Evolutionary conservation across 2,113 vertebrate species (phyloP).

Genomic region (Leucoraja erinaceus): DNA sequence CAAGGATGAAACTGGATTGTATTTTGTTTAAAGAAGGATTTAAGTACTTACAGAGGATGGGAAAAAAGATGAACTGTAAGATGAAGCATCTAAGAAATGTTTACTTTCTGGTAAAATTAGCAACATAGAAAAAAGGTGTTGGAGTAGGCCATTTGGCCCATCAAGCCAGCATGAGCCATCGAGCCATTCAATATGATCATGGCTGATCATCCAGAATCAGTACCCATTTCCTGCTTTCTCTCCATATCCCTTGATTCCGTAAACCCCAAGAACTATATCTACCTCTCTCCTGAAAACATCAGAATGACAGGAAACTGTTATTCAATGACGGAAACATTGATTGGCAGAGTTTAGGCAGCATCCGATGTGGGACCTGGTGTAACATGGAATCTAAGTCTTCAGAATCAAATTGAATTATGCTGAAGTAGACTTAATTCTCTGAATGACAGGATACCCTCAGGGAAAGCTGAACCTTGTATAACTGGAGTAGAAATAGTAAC

Average conservation of each 20-base stretch:
- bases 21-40: not conserved
- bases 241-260: too few species aligned
- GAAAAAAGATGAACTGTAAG: not conserved
- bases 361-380: not conserved
- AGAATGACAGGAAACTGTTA: too few species aligned
- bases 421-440: constrained; percentile 5
- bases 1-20: not conserved
- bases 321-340: not conserved
- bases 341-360: not conserved
- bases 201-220: too few species aligned
- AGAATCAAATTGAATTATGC: constrained; percentile 14
- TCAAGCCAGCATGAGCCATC: too few species aligned
- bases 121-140: too few species aligned
- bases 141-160: too few species aligned
- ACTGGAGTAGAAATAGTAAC: not conserved
- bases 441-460: not conserved
- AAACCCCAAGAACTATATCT: too few species aligned
- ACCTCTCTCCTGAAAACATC: too few species aligned
- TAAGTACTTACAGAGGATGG: not conserved
- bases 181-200: too few species aligned
- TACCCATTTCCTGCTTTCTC: too few species aligned
- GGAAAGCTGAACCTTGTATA: not conserved
- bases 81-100: not conserved
- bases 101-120: not conserved
- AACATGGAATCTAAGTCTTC: not conserved